Percentiles rank a stretch among this genome's conserved stretches.
phyloP scores from a whole-genome alignment of 2,113 vertebrate species.

The Marcusenius ussheri region DNA sequence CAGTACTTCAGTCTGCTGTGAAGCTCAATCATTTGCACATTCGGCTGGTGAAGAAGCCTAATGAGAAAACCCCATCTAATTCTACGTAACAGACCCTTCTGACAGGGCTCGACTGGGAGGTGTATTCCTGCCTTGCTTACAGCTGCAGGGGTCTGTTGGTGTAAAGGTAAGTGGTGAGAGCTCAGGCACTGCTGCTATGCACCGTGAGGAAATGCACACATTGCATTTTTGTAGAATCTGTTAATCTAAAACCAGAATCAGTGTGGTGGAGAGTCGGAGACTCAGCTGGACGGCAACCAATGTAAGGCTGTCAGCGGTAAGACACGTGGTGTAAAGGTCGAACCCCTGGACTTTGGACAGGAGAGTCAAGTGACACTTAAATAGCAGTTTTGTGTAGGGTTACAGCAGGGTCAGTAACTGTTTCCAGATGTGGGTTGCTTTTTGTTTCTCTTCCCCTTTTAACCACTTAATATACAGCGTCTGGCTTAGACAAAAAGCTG shows the following conservation, averaged over 20 bases:
- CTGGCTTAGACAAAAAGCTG: not conserved
- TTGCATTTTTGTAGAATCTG: not conserved
- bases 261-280: not conserved
- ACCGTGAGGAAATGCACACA: not conserved
- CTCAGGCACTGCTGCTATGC: not conserved
- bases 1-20: not conserved
- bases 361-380: not conserved
- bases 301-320: not conserved
- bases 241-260: not conserved
- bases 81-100: not conserved
- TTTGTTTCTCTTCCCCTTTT: not conserved
- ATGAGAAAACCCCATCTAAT: not conserved
- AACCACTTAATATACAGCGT: not conserved
- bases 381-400: not conserved
- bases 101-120: not conserved
- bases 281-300: not conserved
- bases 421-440: not conserved
- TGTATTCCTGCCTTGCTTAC: not conserved
- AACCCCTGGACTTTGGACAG: not conserved
- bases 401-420: not conserved
- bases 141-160: not conserved
- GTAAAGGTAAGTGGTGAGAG: not conserved
- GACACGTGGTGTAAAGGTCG: not conserved
- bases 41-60: not conserved
- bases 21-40: not conserved